phyloP scores from a whole-genome alignment of 35 echinoderm and acorn worm genomes.

The Lytechinus pictus region DNA sequence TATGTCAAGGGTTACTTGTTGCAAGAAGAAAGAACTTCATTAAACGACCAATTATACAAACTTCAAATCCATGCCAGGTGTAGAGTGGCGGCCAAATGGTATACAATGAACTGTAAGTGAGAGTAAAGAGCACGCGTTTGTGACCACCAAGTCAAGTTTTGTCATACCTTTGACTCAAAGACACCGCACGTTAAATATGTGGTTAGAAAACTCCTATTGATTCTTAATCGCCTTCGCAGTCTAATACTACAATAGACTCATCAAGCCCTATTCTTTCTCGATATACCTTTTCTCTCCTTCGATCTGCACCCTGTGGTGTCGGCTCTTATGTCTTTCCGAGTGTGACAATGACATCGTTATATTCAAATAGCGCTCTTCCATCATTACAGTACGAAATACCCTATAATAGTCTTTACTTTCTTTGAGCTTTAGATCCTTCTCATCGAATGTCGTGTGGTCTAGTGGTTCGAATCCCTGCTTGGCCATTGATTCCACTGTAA shows the following conservation, averaged over 20 bases:
- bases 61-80: not conserved
- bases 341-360: constrained; percentile 11
- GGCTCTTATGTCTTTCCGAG: not conserved
- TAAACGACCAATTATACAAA: not conserved
- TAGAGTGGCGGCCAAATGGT: not conserved
- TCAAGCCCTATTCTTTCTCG: not conserved
- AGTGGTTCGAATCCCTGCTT: no score
- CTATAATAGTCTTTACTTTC: not conserved
- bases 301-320: not conserved
- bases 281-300: not conserved
- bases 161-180: not conserved
- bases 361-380: not conserved
- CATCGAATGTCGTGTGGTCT: no score
- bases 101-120: not conserved
- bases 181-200: not conserved
- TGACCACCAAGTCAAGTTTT: not conserved
- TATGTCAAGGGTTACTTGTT: not conserved
- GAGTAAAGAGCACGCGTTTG: not conserved
- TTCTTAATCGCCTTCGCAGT: not conserved
- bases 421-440: no score
- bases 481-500: no score
- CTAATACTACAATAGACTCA: not conserved
- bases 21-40: not conserved
- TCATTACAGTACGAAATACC: not conserved
- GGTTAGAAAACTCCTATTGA: not conserved